Evolutionary conservation across 1,140 invertebrate genomes (phyloP).

Genomic region (Bradysia coprophila): DNA sequence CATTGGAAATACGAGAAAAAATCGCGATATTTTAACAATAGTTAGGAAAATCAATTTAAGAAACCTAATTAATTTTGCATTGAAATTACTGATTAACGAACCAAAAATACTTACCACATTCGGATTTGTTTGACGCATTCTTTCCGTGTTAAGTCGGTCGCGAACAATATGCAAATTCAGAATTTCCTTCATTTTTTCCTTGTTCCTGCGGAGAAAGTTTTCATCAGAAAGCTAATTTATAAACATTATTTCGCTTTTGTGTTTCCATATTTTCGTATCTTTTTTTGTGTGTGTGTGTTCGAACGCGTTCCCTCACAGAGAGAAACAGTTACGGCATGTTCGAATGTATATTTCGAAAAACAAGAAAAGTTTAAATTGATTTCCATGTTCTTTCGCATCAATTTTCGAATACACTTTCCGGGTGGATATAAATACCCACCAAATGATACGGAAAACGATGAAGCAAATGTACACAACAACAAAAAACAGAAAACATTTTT

Average conservation of each 20-base stretch:
- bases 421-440: neutral
- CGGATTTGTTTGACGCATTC: conserved; percentile 46
- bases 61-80: neutral
- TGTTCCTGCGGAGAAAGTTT: too few species aligned
- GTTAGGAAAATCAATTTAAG: neutral
- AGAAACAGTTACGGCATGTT: too few species aligned
- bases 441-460: neutral
- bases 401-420: too few species aligned
- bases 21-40: too few species aligned
- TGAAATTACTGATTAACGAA: neutral
- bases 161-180: conserved; percentile 61
- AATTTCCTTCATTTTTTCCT: conserved; percentile 48
- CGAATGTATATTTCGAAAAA: too few species aligned
- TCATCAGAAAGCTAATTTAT: too few species aligned
- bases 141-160: conserved; percentile 51
- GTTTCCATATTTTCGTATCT: too few species aligned
- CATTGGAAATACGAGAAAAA: too few species aligned
- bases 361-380: too few species aligned
- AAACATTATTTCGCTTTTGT: too few species aligned
- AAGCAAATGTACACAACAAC: neutral
- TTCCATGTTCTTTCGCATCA: too few species aligned
- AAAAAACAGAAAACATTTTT: conserved; percentile 2
- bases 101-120: conserved; percentile 35
- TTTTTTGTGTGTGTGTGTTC: too few species aligned
- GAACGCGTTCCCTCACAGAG: neutral